Evolutionary conservation across 2,797 vertebrate genomes (phyloP).

Genomic region (Thripadectes ignobilis): DNA sequence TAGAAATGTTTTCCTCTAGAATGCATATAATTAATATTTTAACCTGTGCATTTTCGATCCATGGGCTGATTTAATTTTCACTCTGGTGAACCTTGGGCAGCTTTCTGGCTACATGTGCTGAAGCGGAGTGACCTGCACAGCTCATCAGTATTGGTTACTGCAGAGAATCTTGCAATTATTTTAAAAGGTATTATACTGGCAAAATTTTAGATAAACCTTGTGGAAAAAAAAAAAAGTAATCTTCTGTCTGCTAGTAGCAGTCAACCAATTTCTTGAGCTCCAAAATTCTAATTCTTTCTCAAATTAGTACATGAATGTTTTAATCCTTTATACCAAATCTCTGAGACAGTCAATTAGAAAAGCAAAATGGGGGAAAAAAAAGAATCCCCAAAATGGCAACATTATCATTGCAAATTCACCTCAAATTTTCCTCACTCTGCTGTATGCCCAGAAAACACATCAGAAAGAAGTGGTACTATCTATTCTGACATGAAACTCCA

Average conservation of each 20-base stretch:
- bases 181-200: not conserved
- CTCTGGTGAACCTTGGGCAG: not conserved
- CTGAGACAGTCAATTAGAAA: not conserved
- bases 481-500: not conserved
- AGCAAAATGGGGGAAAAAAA: not conserved
- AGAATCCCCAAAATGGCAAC: not conserved
- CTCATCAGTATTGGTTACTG: not conserved
- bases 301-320: not conserved
- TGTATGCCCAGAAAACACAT: not conserved
- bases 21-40: not conserved
- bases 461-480: not conserved
- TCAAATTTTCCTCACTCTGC: not conserved
- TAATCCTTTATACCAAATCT: not conserved
- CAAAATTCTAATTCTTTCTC: not conserved
- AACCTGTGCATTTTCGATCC: not conserved
- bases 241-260: not conserved
- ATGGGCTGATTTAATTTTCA: not conserved
- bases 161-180: not conserved
- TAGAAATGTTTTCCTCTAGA: not conserved
- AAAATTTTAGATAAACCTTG: not conserved
- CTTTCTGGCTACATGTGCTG: not conserved
- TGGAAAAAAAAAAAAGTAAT: not conserved
- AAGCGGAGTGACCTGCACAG: not conserved
- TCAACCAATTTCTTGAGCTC: not conserved
- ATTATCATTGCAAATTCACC: not conserved